Conservation (phyloP, 2,888 invertebrate genomes). For the Gymnoscelis rufifasciata region DNA sequence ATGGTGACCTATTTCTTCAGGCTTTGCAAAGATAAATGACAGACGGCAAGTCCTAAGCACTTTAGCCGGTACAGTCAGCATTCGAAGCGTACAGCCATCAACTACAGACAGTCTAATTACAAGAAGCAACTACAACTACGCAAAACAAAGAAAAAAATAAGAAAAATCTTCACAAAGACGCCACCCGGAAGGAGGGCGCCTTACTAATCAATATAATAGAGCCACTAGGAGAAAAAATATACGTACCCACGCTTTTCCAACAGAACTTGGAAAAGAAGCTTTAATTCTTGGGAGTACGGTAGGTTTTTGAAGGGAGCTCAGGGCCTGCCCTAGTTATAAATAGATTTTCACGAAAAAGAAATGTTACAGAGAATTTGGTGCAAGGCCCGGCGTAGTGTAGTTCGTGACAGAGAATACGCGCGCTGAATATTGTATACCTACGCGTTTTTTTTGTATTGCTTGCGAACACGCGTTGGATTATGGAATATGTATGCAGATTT, state of each 20-base stretch:
- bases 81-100: conserved; percentile 16
- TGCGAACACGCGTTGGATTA: not conserved
- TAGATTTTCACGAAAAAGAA: conserved; percentile 80
- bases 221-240: conserved; percentile 76
- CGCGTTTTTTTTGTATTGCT: conserved; percentile 14
- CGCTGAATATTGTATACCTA: conserved; percentile 28
- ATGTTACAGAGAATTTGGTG: conserved; percentile 78
- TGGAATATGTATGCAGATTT: too few relatives aligned
- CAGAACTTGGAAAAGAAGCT: conserved; percentile 34
- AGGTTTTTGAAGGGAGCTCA: conserved; percentile 42
- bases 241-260: conserved; percentile 46
- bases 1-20: too few relatives aligned
- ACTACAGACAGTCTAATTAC: conserved; percentile 28
- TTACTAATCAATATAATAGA: conserved; percentile 79
- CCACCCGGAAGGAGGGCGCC: conserved; percentile 64
- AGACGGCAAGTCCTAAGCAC: too few relatives aligned
- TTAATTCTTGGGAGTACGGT: conserved; percentile 29
- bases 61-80: not conserved
- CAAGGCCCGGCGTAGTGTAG: conserved; percentile 65
- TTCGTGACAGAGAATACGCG: conserved; percentile 37
- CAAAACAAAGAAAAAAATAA: conserved; percentile 65
- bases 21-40: too few relatives aligned
- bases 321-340: conserved; percentile 78
- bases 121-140: conserved; percentile 40
- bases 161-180: conserved; percentile 65